phyloP scores from a whole-genome alignment of 2,888 invertebrate species.

The Drosophila percnosoma region DNA sequence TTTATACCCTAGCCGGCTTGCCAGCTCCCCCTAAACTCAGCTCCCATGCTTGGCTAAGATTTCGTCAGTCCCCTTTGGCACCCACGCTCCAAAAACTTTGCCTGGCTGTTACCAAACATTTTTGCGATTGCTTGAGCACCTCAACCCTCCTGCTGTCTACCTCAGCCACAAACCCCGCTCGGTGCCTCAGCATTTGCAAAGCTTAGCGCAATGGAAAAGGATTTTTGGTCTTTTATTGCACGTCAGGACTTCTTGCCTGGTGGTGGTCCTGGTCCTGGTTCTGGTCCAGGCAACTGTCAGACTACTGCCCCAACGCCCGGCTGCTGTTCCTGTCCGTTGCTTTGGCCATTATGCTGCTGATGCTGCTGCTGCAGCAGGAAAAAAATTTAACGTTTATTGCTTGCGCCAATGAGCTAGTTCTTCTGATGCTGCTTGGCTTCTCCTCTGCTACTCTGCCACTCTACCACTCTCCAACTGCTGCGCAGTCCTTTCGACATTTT shows the following conservation, averaged over 20 bases:
- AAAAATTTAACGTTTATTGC: conserved; percentile 82
- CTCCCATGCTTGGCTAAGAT: conserved; percentile 19
- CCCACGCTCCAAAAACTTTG: conserved; percentile 53
- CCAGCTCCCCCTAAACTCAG: conserved; percentile 1
- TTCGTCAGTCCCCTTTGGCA: conserved; percentile 16
- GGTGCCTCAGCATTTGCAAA: conserved; percentile 56
- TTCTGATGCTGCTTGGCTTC: conserved; percentile 36
- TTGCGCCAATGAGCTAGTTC: conserved; percentile 78
- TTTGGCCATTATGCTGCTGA: conserved; percentile 68
- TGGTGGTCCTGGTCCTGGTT: conserved; percentile 5
- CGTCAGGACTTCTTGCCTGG: conserved; percentile 63
- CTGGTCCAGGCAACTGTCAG: conserved; percentile 19
- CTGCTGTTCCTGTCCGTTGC: conserved; percentile 52
- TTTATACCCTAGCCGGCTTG: conserved; percentile 51
- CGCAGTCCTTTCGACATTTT: conserved; percentile 69
- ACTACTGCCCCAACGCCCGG: conserved; percentile 12
- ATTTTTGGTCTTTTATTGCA: conserved; percentile 81
- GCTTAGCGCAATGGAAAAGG: conserved; percentile 81
- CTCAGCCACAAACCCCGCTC: neutral
- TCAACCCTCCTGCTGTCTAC: neutral
- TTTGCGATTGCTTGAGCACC: conserved; percentile 61
- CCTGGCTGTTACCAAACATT: conserved; percentile 61
- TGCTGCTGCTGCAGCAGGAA: conserved; percentile 62
- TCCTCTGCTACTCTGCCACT: conserved; percentile 7
- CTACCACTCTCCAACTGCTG: conserved; percentile 25